These are phyloP conservation scores for Acleris laterana DNA, from an alignment of 2,888 invertebrate genomes.

Conservation along the genomic window DNA sequence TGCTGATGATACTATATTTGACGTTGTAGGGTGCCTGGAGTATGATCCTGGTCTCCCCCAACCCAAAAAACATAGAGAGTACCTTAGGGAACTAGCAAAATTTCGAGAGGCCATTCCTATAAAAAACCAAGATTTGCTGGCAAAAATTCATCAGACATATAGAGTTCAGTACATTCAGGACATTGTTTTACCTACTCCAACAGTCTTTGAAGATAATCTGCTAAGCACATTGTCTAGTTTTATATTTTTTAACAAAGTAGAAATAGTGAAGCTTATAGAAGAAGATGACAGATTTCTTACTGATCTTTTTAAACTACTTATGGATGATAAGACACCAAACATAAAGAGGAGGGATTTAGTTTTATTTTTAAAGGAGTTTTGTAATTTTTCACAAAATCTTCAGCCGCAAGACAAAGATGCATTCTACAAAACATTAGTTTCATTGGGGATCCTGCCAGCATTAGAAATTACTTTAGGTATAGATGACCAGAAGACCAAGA, in stretches of 20 bases:
- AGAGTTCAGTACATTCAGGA: slow-evolving; percentile 99
- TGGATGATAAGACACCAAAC: slow-evolving; percentile 93
- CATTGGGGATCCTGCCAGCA: slow-evolving; percentile 94
- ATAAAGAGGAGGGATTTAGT: slow-evolving; percentile 96
- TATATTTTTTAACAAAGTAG: slow-evolving; percentile 99
- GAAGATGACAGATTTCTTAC: slow-evolving; percentile 98
- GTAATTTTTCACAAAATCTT: slow-evolving; percentile 99
- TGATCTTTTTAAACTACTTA: slow-evolving; percentile 96
- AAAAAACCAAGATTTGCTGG: slow-evolving; percentile 95
- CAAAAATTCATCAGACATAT: slow-evolving; percentile 99
- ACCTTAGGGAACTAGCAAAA: slow-evolving; percentile 95
- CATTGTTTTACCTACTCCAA: slow-evolving; percentile 98
- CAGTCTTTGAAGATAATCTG: slow-evolving; percentile 99
- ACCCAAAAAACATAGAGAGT: slow-evolving; percentile 97
- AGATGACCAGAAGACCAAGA: slow-evolving; percentile 97
- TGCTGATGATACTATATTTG: slow-evolving; percentile 97
- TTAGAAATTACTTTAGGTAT: slow-evolving; percentile 95
- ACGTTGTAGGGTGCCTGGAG: slow-evolving; percentile 99
- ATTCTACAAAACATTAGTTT: slow-evolving; percentile 97
- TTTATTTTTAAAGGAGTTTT: slow-evolving; percentile 99
- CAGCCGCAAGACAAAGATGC: slow-evolving; percentile 98
- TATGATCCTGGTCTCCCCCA: slow-evolving; percentile 95
- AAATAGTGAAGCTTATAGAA: slow-evolving; percentile 98
- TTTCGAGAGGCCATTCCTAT: slow-evolving; percentile 98
- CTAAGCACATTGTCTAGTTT: slow-evolving; percentile 98